Evolutionary conservation across 2,797 vertebrate species (phyloP).

Genomic region (Enteromius viviparus): DNA sequence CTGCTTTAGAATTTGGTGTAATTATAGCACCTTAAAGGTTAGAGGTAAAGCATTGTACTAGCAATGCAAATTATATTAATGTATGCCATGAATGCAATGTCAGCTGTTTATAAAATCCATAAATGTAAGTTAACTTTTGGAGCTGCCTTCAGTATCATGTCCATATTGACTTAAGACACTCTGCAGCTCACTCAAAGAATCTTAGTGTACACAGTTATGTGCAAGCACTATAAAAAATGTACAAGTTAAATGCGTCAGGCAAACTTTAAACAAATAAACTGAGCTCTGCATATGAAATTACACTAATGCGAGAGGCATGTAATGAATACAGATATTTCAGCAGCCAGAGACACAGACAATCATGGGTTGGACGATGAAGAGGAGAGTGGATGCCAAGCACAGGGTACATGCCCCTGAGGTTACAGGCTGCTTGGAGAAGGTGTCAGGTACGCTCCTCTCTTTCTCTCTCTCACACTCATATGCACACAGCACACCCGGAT

Average conservation of each 20-base stretch:
- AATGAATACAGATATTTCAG: slow-evolving; percentile 35
- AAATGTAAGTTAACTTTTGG: slow-evolving; percentile 4
- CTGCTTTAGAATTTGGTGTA: background rate
- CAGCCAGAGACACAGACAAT: slow-evolving; percentile 49
- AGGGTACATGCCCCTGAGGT: slow-evolving; percentile 55
- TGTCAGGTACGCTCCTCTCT: slow-evolving; percentile 74
- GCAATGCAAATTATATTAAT: background rate
- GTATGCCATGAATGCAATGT: background rate
- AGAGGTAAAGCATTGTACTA: background rate
- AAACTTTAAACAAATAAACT: slow-evolving; percentile 25
- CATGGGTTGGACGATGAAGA: slow-evolving; percentile 32
- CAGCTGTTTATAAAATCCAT: background rate
- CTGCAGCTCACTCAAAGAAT: background rate
- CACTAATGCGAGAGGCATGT: slow-evolving; percentile 14
- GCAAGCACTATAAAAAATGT: slow-evolving; percentile 7
- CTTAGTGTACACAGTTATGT: background rate
- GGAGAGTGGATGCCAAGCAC: slow-evolving; percentile 52
- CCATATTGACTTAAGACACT: background rate
- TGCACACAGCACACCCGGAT: slow-evolving; percentile 75
- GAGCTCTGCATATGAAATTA: slow-evolving; percentile 22
- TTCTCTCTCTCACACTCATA: slow-evolving; percentile 55
- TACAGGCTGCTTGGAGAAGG: slow-evolving; percentile 64
- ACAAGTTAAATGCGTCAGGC: background rate
- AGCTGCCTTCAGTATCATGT: background rate
- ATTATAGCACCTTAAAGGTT: background rate